Evolutionary conservation across 2,888 invertebrate species (phyloP), one percentile per base, ranked within the genome.

Genomic region (Rotaria socialis): DNA sequence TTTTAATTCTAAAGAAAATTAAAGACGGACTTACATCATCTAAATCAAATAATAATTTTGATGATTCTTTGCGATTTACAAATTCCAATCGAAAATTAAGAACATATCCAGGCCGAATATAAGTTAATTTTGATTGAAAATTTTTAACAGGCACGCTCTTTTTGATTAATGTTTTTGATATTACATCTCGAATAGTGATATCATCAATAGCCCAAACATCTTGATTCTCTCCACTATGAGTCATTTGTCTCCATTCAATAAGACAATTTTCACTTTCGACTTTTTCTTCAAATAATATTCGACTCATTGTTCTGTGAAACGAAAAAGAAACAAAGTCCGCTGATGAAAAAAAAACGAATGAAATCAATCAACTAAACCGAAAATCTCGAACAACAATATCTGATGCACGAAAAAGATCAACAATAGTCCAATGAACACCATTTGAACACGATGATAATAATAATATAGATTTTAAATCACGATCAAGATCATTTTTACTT

Each of bases 121-220:
- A 67, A 0, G 67, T 67, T 35, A 67, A 19, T 19, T 67, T 67
- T 67, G 67, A 35, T 67, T 67, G 67, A 19, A 67, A 67, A 67
- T 0, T 67, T 67, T 35, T 67, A 67, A 16, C 3, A 19, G 27
- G 16, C 16, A 3, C 2, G 16, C 11, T 27, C 19, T 14, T 35
- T 35, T 67, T 35, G 8, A 67, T 67, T 27, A 14, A 41, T 35
- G 35, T 67, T 16, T 14, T 67, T 16, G 35, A 16, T 35, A 35
- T 19, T 19, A 67, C 27, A 35, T 80, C 80, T 5, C 43, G 43
- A 80, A 80, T 80, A 47, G 22, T 47, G n/a, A 80, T 80, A 47
- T 80, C 80, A 80, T 80, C 80, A 47, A 80, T 80, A 24, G 80
- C 80, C 80, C 80, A 80, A 47, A 80, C 80, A 47, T 80, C 80